Base-by-base conservation (phyloP, 2,888 invertebrate species). In the Synergus japonicus region DNA sequence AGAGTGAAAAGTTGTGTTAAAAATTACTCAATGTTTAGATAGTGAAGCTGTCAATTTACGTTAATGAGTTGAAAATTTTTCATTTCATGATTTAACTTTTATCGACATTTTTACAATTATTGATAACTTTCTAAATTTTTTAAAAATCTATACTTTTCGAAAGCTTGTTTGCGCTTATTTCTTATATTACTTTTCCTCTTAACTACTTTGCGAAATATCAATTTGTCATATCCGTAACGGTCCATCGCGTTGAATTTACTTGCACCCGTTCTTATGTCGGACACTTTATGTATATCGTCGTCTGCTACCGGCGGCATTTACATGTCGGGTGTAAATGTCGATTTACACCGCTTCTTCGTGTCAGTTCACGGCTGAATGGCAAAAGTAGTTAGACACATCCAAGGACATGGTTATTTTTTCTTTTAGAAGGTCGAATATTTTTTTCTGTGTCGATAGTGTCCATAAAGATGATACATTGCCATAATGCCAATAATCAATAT, bases 311-410 rank as follows among this genome's bases (percentile, higher is more conserved):
- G 41, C 67, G 67, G 46, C 67, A 41, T 73, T 73, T 54, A 73
- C 69, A 49, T 73, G 73, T 73, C 73, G 29, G 15, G 37, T 69
- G 69, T 49, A 69, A 69, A 69, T 73, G 73, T 54, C n/a, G 54
- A 54, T 54, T 73, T 54, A 73, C 73, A 73, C 37, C n/a, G 54
- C 54, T 73, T 49, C 54, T 73, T 73, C 54, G 54, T 73, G 73
- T 54, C 73, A 37, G 54, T 49, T 73, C 41, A 41, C 54, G 73
- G 54, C 49, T 73, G 54, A 73, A 73, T 73, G 54, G 37, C 54
- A 73, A 54, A 37, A 73, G 73, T 22, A 22, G 60, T 37, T 41
- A 67, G 49, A 18, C 37, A 54, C 49, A n/a, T 15, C 54, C 54
- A 73, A 54, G 73, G 54, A 54, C 41, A 54, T 54, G 46, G 9